phyloP scores from a whole-genome alignment of 2,797 vertebrate genomes.

The Denticeps clupeoides region DNA sequence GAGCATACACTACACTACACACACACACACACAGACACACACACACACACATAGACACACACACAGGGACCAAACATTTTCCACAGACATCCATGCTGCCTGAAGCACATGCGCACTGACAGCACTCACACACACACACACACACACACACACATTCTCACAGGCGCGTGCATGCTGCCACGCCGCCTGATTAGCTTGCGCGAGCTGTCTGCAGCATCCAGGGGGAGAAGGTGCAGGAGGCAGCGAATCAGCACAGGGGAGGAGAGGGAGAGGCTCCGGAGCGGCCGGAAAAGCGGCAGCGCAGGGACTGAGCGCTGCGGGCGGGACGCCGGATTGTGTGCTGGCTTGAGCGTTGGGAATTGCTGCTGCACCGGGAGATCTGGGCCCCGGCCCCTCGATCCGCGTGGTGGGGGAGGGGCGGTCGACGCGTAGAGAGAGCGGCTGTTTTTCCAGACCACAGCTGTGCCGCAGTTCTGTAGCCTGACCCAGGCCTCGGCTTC shows the following conservation, averaged over 20 bases:
- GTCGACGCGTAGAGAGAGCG: constrained; percentile 46
- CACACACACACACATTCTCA: constrained; percentile 19
- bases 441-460: constrained; percentile 53
- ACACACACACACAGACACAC: constrained; percentile 5
- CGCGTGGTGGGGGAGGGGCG: constrained; percentile 58
- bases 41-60: constrained; percentile 10
- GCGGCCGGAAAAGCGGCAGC: constrained; percentile 20
- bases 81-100: constrained; percentile 57
- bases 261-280: constrained; percentile 27
- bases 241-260: constrained; percentile 42
- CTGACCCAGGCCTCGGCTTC: too few species aligned
- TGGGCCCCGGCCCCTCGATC: constrained; percentile 56
- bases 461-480: constrained; percentile 43
- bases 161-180: constrained; percentile 53
- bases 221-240: constrained; percentile 55
- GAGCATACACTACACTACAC: constrained; percentile 16
- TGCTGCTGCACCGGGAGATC: constrained; percentile 49
- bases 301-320: too few species aligned
- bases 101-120: constrained; percentile 56
- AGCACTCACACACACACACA: constrained; percentile 19
- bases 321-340: constrained; percentile 31
- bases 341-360: constrained; percentile 20
- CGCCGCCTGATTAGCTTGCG: constrained; percentile 66
- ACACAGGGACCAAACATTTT: constrained; percentile 1
- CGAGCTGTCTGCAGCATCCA: constrained; percentile 63